A percentile compares a stretch with the other conserved stretches of the same genome.
Evolutionary conservation across 2,113 vertebrate genomes (phyloP).

Genomic region (Holacanthus passer): DNA sequence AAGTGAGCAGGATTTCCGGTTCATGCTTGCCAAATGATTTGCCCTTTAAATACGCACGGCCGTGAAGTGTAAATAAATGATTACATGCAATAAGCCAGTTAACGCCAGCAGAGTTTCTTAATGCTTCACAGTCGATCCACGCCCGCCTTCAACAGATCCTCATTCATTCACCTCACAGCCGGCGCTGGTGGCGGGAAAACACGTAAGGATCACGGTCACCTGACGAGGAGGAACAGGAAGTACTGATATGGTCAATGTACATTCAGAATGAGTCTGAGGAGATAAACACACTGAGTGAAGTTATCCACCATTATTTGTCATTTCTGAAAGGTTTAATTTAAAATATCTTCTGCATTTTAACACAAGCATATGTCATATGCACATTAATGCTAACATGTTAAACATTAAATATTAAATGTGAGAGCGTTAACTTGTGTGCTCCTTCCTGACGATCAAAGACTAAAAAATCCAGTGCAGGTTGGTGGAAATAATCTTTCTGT

Average conservation of each 20-base stretch:
- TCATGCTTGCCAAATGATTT: constrained; percentile 10
- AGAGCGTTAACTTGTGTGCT: too few species aligned
- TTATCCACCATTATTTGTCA: neutral
- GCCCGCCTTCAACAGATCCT: constrained; percentile 20
- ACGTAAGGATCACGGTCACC: neutral
- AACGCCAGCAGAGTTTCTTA: neutral
- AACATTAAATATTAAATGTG: too few species aligned
- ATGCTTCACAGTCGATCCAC: neutral
- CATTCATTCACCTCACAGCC: neutral
- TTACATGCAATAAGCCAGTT: neutral
- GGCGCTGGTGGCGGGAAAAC: neutral
- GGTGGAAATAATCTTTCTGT: neutral
- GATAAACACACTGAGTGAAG: neutral
- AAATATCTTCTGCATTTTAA: neutral
- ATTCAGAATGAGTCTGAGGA: too few species aligned
- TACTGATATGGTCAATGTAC: constrained; percentile 4
- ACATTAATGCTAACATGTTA: too few species aligned
- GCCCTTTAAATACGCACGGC: neutral
- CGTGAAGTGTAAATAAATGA: neutral
- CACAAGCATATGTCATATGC: too few species aligned
- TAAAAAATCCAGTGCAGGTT: too few species aligned
- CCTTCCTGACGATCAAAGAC: too few species aligned
- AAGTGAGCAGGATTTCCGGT: constrained; percentile 28
- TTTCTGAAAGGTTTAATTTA: neutral
- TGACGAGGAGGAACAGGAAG: constrained; percentile 37